Evolutionary conservation across 2,113 vertebrate species (phyloP).

Genomic region (Cololabis saira): DNA sequence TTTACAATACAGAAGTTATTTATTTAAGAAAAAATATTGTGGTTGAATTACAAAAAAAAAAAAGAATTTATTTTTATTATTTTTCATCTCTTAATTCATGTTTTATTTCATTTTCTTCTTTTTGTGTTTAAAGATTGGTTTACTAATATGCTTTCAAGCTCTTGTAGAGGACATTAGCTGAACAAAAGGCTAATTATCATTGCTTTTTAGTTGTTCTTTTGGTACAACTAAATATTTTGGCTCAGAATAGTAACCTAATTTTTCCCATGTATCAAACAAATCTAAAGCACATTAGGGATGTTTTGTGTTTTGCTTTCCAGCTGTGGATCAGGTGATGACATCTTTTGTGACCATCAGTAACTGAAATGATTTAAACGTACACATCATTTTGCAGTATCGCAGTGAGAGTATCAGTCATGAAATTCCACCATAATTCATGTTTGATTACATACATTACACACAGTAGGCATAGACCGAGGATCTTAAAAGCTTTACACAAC

Average conservation of each 20-base stretch:
- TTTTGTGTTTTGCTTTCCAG: slow-evolving; percentile 20
- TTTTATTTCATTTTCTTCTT: slow-evolving; percentile 44
- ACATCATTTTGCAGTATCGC: slow-evolving; percentile 58
- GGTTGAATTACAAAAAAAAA: slow-evolving; percentile 92
- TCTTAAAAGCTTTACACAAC: slow-evolving; percentile 34
- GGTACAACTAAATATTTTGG: slow-evolving; percentile 35
- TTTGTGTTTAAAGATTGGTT: slow-evolving; percentile 64
- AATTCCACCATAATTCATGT: slow-evolving; percentile 56
- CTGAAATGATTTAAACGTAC: slow-evolving; percentile 62
- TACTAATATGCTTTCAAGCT: slow-evolving; percentile 78
- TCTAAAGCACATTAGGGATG: slow-evolving; percentile 57
- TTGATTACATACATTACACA: slow-evolving; percentile 58
- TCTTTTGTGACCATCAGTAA: slow-evolving; percentile 64
- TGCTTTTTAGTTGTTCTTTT: slow-evolving; percentile 33
- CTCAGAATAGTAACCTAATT: slow-evolving; percentile 48
- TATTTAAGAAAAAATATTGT: slow-evolving; percentile 98
- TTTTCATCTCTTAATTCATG: slow-evolving; percentile 88
- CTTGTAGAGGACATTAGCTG: slow-evolving; percentile 52
- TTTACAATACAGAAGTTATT: slow-evolving; percentile 99
- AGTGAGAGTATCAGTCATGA: slow-evolving; percentile 39
- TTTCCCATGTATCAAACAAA: slow-evolving; percentile 52
- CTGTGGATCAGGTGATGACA: slow-evolving; percentile 61
- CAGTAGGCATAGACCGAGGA: slow-evolving; percentile 36
- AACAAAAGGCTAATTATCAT: slow-evolving; percentile 39
- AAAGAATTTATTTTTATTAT: slow-evolving; percentile 89